Percentiles rank a stretch among this genome's conserved stretches.
Evolutionary conservation across 2,797 vertebrate species (phyloP).

Genomic region (Steatocranus sp.): DNA sequence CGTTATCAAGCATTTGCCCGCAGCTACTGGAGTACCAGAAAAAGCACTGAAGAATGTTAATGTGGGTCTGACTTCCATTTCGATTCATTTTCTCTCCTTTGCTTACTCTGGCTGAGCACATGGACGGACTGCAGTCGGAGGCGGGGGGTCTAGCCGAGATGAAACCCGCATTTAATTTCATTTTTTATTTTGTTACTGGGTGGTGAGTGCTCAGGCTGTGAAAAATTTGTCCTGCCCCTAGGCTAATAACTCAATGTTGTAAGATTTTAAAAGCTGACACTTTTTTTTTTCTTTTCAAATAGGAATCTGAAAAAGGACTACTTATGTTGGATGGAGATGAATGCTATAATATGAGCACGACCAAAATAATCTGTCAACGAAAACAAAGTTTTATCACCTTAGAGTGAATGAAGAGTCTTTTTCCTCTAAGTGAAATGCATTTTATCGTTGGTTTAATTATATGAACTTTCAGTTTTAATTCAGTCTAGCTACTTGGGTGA

Average conservation of each 20-base stretch:
- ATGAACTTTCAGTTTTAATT: background rate
- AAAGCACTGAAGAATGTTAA: conserved; percentile 39
- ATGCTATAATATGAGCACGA: background rate
- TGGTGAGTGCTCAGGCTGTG: background rate
- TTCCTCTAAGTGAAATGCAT: background rate
- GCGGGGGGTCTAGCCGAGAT: background rate
- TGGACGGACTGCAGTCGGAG: conserved; percentile 7
- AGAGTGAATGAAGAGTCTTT: background rate
- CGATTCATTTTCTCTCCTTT: conserved; percentile 7
- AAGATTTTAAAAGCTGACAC: background rate
- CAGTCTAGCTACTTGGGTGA: background rate
- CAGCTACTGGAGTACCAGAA: conserved; percentile 29
- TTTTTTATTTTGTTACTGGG: background rate
- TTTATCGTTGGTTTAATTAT: background rate
- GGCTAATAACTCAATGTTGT: background rate
- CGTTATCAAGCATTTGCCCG: conserved; percentile 35
- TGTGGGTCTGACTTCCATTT: conserved; percentile 43
- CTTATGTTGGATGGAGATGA: background rate
- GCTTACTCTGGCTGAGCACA: conserved; percentile 20
- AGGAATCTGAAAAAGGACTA: background rate
- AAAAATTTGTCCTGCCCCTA: background rate
- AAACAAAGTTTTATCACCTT: background rate
- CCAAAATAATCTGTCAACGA: background rate
- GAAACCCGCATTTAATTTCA: background rate
- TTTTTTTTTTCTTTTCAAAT: background rate